These are phyloP conservation scores for Cynopterus brachyotis DNA, from an alignment of 2,113 vertebrate species.

Conservation along the genomic window DNA sequence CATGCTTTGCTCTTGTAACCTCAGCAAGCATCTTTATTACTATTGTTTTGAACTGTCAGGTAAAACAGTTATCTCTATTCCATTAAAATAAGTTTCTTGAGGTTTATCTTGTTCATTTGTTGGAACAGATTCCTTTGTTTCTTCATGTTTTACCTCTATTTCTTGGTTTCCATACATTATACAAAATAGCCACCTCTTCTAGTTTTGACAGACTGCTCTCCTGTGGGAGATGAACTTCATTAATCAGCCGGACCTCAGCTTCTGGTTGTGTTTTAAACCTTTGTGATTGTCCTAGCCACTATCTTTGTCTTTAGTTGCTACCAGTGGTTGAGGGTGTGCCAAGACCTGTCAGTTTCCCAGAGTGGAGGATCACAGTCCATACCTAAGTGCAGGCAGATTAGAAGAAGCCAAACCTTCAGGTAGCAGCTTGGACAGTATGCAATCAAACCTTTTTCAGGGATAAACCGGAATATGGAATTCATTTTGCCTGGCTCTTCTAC, in stretches of 20 bases:
- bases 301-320: background rate
- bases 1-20: too few relatives aligned
- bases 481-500: background rate
- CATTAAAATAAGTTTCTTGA: background rate
- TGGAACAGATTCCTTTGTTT: background rate
- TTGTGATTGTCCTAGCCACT: background rate
- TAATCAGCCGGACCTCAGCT: background rate
- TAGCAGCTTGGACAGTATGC: background rate
- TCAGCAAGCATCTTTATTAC: too few relatives aligned
- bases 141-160: background rate
- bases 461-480: background rate
- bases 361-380: background rate
- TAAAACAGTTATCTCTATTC: background rate
- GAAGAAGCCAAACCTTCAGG: background rate
- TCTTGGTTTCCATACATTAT: background rate
- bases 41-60: too few relatives aligned
- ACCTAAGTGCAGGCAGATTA: too few relatives aligned
- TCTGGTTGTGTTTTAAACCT: background rate
- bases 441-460: background rate
- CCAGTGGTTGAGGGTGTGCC: background rate
- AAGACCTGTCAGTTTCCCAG: background rate
- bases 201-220: background rate
- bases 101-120: background rate
- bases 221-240: background rate
- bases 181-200: background rate